These are phyloP conservation scores for Xestia sexstrigata DNA, from an alignment of 2,888 invertebrate species.

Conservation along the genomic window DNA sequence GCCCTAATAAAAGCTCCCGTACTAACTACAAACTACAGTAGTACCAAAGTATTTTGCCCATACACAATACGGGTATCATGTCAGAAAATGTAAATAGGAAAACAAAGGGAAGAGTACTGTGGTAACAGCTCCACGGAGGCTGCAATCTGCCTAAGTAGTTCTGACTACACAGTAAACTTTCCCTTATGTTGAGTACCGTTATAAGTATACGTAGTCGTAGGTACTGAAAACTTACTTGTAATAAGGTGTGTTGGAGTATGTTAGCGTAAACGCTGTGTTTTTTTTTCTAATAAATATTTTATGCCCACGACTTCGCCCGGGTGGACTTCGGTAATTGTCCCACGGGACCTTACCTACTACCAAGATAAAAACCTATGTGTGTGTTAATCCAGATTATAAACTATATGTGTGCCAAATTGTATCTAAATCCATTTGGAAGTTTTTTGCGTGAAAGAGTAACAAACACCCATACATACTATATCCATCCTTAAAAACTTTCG, in stretches of 20 bases:
- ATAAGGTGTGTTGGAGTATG: background rate
- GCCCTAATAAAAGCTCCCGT: background rate
- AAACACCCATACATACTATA: background rate
- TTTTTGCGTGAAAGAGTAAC: background rate
- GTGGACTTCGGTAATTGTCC: background rate
- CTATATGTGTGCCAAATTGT: background rate
- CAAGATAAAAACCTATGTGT: background rate
- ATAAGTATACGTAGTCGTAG: background rate
- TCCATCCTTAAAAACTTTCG: background rate
- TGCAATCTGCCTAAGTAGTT: conserved; percentile 56
- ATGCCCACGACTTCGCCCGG: background rate
- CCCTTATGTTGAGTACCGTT: conserved; percentile 1
- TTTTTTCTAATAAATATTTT: background rate
- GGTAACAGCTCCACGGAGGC: conserved; percentile 34
- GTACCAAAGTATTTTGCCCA: conserved; percentile 23
- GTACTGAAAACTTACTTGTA: conserved; percentile 6
- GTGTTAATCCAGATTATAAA: background rate
- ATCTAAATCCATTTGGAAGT: background rate
- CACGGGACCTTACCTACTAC: background rate
- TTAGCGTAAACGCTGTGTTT: background rate
- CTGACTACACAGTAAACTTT: conserved; percentile 45
- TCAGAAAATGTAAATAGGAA: conserved; percentile 41
- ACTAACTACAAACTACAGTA: background rate
- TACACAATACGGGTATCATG: conserved; percentile 44
- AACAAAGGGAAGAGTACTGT: conserved; percentile 43